Evolutionary conservation across 2,888 invertebrate species (phyloP), one percentile per base, ranked within the genome.

Genomic region (Oxyteleia sp.): DNA sequence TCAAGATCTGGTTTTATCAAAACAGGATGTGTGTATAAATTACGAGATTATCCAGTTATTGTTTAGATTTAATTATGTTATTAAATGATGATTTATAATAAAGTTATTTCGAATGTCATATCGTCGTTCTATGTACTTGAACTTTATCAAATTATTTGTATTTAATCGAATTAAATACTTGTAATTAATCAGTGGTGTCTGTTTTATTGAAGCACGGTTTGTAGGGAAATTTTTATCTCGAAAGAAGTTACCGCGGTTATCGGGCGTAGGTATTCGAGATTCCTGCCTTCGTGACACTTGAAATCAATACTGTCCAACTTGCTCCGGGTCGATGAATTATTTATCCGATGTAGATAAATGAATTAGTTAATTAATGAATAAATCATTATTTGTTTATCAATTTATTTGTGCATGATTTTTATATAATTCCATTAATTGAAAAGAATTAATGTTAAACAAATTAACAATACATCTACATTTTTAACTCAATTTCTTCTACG

Each of bases 151-250:
- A 72, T 74, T 49, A 74, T 80, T 80, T 80, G 80, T 80, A 80
- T 74, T 80, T 68, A 68, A 74, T 74, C 68, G 35, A 80, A 80
- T 80, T 80, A 80, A 80, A 80, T 53, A 74, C 68, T 66, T 80
- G 66, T 68, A 47, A 80, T 66, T 74, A 68, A 74, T 16, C 32
- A 66, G 32, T 41, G 49, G 32, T 80, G 72, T 80, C 53, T 80
- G 38, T 80, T 80, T 72, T 43, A 71, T 71, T 71, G 41, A 55
- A 43, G 51, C 10, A 47, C 32, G 53, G 16, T 41, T 41, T 4
- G 18, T 38, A 71, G 18, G n/a, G 1, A 26, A 49, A 7, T n/a
- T 59, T 35, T 57, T 71, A 71, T 49, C 16, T 5, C n/a, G n/a
- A 35, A 69, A 35, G 23, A 23, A 13, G 38, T 18, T 71, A 45